Evolutionary conservation across 2,888 invertebrate species (phyloP), one percentile per base, ranked within the genome.

Genomic region (Yponomeuta plumbellus): DNA sequence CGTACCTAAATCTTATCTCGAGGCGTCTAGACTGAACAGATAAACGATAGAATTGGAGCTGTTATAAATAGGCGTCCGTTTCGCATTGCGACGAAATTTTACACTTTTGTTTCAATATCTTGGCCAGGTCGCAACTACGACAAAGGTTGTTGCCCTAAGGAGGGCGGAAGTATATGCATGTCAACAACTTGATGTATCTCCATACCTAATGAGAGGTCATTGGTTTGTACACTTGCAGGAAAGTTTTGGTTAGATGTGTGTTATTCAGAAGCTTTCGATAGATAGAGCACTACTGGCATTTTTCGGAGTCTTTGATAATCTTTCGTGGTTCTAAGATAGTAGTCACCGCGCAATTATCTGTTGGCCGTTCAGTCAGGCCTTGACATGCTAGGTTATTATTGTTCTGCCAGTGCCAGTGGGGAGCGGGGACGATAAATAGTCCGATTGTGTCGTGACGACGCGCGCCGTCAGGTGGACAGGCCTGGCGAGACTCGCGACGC

Each of bases 331-430:
- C 17, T 52, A 3, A 1, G 10, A 17, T 34, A 26, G n/a, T 65
- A 17, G 21, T 23, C 61, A 61, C 64, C 62, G 65, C 61, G 61
- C 59, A 67, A 66, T 67, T 67, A 66, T 57, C 58, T 57, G 65
- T 68, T 73, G 75, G 74, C 72, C 75, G 71, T 73, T 73, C 72
- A 72, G 76, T 71, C 71, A 73, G 75, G 75, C 76, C 77, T 77
- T 79, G 80, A 80, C 77, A 74, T 68, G 75, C 72, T 73, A 72
- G 78, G 78, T 79, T 81, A 82, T 80, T 78, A 81, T 80, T 80
- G 79, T 81, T 78, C 78, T 75, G 76, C 61, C 52, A 58, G 34
- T 75, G 76, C 61, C 52, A 58, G 34, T 20, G 65, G 58, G 58
- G 52, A 44, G 44, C 61, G 66, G 66, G 61, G 66, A 66, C 66